A percentile compares a stretch with the other conserved stretches of the same genome.
Evolutionary conservation across 2,797 vertebrate genomes (phyloP).

Genomic region (Smutsia temminckii): DNA sequence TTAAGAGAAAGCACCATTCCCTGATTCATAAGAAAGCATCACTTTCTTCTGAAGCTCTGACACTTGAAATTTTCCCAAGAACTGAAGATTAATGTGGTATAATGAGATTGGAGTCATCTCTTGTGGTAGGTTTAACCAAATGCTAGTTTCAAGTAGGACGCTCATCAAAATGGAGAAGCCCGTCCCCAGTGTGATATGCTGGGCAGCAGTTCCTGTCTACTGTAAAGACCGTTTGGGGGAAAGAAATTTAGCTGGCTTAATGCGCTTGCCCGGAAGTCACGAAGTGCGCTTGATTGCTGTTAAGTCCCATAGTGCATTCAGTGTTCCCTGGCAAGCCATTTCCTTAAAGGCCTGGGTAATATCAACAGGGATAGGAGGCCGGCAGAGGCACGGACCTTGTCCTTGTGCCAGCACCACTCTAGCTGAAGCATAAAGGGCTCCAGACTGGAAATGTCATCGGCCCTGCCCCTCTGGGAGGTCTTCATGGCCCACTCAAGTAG

Average conservation of each 20-base stretch:
- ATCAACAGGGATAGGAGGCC: not conserved
- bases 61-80: not conserved
- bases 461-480: not conserved
- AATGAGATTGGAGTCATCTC: not conserved
- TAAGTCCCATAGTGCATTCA: constrained; percentile 77
- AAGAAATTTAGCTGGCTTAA: constrained; percentile 74
- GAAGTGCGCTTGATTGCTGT: constrained; percentile 88
- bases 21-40: no score
- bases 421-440: not conserved
- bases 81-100: not conserved
- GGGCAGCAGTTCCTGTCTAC: not conserved
- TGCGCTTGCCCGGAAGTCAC: constrained; percentile 85
- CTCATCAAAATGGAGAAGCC: not conserved
- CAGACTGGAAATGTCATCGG: not conserved
- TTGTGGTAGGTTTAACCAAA: not conserved
- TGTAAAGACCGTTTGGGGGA: constrained; percentile 70
- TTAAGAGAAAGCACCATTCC: not conserved
- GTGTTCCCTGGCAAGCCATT: constrained; percentile 58
- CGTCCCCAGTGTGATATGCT: not conserved
- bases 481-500: not conserved
- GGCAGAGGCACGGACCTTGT: not conserved
- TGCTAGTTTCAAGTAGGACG: not conserved
- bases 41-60: not conserved
- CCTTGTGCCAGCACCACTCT: not conserved
- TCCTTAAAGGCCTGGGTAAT: constrained; percentile 42